Evolutionary conservation across 2,797 vertebrate species (phyloP).

Genomic region (Peromyscus melanophrys): DNA sequence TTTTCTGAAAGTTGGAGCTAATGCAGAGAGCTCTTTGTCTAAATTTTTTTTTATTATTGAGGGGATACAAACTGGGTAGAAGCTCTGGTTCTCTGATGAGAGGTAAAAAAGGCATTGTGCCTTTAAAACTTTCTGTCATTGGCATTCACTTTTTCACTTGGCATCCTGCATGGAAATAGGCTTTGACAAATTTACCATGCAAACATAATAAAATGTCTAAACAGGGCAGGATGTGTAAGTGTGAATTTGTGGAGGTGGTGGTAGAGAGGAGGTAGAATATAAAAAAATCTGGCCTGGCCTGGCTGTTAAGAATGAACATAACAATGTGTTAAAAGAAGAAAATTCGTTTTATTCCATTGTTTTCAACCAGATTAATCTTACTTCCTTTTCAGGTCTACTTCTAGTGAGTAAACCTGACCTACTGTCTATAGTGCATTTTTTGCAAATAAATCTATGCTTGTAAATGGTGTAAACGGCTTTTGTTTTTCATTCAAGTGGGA

Average conservation of each 20-base stretch:
- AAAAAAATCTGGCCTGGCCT: slow-evolving; percentile 46
- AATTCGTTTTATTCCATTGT: slow-evolving; percentile 34
- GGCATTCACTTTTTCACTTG: slow-evolving; percentile 61
- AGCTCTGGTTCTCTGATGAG: slow-evolving; percentile 15
- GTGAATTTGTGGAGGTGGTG: slow-evolving; percentile 56
- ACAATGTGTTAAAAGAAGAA: slow-evolving; percentile 10
- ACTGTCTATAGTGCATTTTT: neutral
- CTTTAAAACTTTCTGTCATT: slow-evolving; percentile 23
- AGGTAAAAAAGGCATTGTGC: neutral
- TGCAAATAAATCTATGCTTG: neutral
- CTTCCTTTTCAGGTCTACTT: slow-evolving; percentile 20
- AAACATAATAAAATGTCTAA: slow-evolving; percentile 71
- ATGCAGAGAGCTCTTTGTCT: neutral
- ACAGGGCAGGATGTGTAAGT: slow-evolving; percentile 63
- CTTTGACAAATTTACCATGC: slow-evolving; percentile 59
- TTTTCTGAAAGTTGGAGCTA: slow-evolving; percentile 37
- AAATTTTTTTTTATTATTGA: neutral
- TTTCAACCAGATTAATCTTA: slow-evolving; percentile 58
- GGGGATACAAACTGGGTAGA: neutral
- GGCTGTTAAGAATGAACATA: slow-evolving; percentile 25
- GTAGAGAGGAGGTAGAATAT: slow-evolving; percentile 37
- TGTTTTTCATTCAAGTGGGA: slow-evolving; percentile 7
- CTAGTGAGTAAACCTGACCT: slow-evolving; percentile 35
- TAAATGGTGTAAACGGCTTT: slow-evolving; percentile 34
- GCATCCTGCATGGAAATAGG: slow-evolving; percentile 68